Conservation (phyloP, 2,888 invertebrate species). For the Herminia tarsipennalis region DNA sequence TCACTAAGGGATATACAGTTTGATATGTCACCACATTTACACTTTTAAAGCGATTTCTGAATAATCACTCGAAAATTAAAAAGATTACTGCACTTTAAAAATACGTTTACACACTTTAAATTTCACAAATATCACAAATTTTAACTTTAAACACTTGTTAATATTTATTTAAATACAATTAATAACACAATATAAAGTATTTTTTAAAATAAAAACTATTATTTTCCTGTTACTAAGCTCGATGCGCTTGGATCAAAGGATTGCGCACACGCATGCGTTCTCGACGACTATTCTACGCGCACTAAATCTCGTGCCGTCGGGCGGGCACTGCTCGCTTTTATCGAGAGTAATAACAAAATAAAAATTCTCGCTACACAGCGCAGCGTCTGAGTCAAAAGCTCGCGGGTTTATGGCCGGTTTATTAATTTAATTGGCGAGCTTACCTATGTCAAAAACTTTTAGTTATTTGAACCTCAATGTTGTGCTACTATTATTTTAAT, state of each 20-base stretch:
- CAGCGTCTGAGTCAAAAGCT: no score
- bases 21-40: slow-evolving; percentile 20
- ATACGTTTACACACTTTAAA: not conserved
- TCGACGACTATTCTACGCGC: slow-evolving; percentile 29
- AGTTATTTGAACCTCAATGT: no score
- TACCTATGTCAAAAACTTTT: no score
- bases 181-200: not conserved
- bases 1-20: slow-evolving; percentile 24
- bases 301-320: slow-evolving; percentile 30
- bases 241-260: slow-evolving; percentile 19
- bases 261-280: slow-evolving; percentile 29
- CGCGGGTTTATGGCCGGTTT: no score
- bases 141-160: slow-evolving; percentile 14
- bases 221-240: slow-evolving; percentile 19
- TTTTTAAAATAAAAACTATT: not conserved
- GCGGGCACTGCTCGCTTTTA: no score
- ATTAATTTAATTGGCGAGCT: no score
- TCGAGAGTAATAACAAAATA: no score
- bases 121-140: not conserved
- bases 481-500: no score
- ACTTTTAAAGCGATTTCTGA: not conserved
- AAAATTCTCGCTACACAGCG: no score
- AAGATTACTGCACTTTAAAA: slow-evolving; percentile 1
- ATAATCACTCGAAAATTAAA: no score
- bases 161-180: not conserved